Evolutionary conservation across 92 coral and sea anemone genomes (phyloP).

Genomic region (Chrysogorgia sp.): DNA sequence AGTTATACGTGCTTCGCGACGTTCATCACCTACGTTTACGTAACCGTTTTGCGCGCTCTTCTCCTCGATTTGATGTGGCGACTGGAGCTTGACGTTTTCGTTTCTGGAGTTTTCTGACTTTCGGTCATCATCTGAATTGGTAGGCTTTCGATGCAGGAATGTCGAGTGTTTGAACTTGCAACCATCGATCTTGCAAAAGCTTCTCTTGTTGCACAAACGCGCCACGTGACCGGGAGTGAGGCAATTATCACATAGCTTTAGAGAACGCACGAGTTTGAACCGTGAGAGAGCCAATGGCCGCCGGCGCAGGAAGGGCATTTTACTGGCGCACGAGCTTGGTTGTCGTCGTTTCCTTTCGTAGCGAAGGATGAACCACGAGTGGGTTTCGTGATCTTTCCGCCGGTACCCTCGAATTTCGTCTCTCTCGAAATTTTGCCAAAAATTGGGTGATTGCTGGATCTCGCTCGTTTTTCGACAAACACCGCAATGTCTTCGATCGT

Average conservation of each 20-base stretch:
- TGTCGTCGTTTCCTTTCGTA: not conserved
- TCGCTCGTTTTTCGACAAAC: conserved; percentile 28
- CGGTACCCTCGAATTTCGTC: not conserved
- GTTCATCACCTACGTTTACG: conserved; percentile 24
- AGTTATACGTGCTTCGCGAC: conserved; percentile 6
- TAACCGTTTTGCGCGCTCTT: conserved; percentile 24
- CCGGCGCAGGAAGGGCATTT: not conserved
- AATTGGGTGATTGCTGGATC: conserved; percentile 17
- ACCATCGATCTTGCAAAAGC: conserved; percentile 67
- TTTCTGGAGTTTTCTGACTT: not conserved
- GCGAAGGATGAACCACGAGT: conserved; percentile 14
- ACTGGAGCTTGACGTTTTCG: not conserved
- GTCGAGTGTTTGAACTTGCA: conserved; percentile 60
- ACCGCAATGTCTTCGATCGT: conserved; percentile 7
- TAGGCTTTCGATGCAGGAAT: not conserved
- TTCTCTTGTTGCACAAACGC: conserved; percentile 43
- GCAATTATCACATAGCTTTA: conserved; percentile 62
- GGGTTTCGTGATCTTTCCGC: not conserved
- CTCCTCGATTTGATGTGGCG: conserved; percentile 13
- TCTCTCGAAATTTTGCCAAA: conserved; percentile 32
- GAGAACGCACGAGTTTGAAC: conserved; percentile 32
- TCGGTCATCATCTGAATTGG: not conserved
- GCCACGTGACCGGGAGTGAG: conserved; percentile 58
- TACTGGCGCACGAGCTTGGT: not conserved
- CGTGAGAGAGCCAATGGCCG: conserved; percentile 64